phyloP scores from a whole-genome alignment of 2,113 vertebrate genomes.

The Anhinga anhinga region DNA sequence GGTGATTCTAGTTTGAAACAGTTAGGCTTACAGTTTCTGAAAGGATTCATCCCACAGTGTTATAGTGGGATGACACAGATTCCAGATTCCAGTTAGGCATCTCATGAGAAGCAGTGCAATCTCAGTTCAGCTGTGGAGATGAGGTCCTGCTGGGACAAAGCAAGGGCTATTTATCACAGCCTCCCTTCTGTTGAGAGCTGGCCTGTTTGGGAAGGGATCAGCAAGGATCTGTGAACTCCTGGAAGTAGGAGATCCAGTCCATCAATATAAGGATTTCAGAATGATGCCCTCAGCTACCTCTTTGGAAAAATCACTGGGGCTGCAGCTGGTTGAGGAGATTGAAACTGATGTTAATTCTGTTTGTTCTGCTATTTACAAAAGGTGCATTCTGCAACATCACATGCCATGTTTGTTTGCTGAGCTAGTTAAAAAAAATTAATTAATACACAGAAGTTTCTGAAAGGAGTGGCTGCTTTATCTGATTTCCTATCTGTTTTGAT shows the following conservation, averaged over 20 bases:
- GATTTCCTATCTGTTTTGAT: neutral
- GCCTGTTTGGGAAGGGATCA: neutral
- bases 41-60: neutral
- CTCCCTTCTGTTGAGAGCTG: neutral
- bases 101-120: neutral
- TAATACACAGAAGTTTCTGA: neutral
- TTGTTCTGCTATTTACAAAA: neutral
- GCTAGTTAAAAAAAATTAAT: neutral
- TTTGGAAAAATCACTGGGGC: neutral
- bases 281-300: neutral
- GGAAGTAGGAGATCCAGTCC: neutral
- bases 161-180: neutral
- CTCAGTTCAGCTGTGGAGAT: neutral
- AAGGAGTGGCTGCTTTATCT: neutral
- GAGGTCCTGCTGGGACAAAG: neutral
- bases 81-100: neutral
- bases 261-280: neutral
- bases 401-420: neutral
- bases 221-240: neutral
- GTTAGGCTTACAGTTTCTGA: neutral
- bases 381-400: neutral
- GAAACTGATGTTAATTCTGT: neutral
- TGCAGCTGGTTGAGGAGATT: neutral
- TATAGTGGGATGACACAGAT: no score
- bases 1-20: neutral